Evolutionary conservation across 2,113 vertebrate genomes (phyloP).

Genomic region (Catharus bicknelli): DNA sequence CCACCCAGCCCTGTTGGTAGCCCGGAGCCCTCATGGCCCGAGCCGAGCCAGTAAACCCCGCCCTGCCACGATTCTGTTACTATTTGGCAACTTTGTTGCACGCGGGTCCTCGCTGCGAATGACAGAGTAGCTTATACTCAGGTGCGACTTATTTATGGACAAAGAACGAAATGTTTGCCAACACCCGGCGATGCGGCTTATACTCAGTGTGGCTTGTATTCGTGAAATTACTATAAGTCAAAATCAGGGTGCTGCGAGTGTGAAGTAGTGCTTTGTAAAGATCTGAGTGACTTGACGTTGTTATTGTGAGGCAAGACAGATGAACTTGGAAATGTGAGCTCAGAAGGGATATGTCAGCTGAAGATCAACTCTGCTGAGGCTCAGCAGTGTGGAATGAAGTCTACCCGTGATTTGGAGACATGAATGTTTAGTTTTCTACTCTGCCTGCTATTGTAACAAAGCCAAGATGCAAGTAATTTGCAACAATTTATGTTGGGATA

Average conservation of each 20-base stretch:
- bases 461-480: neutral
- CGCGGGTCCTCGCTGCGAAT: too few species aligned
- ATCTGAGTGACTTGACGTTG: neutral
- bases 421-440: neutral
- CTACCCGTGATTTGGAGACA: neutral
- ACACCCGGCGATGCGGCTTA: too few species aligned
- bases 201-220: too few species aligned
- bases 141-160: too few species aligned
- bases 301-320: neutral
- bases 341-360: neutral
- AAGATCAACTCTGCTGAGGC: neutral
- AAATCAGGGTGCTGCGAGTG: neutral
- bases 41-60: too few species aligned
- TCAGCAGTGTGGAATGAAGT: neutral
- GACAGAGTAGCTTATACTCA: too few species aligned
- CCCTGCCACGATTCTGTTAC: too few species aligned
- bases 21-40: too few species aligned
- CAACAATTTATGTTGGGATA: neutral
- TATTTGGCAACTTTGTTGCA: too few species aligned
- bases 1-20: too few species aligned
- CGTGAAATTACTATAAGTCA: too few species aligned
- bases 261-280: neutral
- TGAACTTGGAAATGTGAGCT: neutral
- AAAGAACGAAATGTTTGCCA: too few species aligned
- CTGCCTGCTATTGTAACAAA: neutral